Evolutionary conservation across 2,888 invertebrate genomes (phyloP), one percentile per base, ranked within the genome.

Genomic region (Brachylomia viminalis): DNA sequence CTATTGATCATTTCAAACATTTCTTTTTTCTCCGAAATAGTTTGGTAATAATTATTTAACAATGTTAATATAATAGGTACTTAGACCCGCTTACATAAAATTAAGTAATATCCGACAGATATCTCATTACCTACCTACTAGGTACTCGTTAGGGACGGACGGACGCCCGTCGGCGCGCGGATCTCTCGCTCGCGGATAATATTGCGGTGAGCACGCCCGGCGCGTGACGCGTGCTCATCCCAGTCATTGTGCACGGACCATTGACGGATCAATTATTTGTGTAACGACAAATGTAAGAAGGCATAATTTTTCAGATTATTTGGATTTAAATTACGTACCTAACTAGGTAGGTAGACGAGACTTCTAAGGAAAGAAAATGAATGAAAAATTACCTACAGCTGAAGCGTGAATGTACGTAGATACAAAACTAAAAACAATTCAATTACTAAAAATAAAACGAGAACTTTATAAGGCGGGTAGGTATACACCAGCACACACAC

Each of bases 91-190:
- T n/a, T n/a, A n/a, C n/a, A n/a, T n/a, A n/a, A n/a, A n/a, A n/a
- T n/a, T n/a, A n/a, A n/a, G n/a, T n/a, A n/a, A n/a, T 72, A 56
- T 72, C 33, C 23, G 23, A 17, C 8, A 52, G 33, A 49, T 49
- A 66, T 33, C 58, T 58, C 56, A 56, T 70, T n/a, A n/a, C n/a
- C n/a, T n/a, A n/a, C n/a, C n/a, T n/a, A n/a, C n/a, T n/a, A n/a
- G n/a, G n/a, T n/a, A n/a, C n/a, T n/a, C n/a, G n/a, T n/a, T 58
- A 58, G 23, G 38, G 27, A 58, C 10, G 1, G 42, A 42, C 42
- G 42, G 49, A 17, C 17, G 15, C n/a, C 67, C 79, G 78, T 11
- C 74, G 74, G 78, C 70, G 52, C 42, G 71, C 67, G 71, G 47
- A 33, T 33, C 52, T 49, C 23, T 61, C 49, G 59, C 23, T 38